Conservation (phyloP, 2,113 vertebrate genomes). For the Oreochromis aureus region DNA sequence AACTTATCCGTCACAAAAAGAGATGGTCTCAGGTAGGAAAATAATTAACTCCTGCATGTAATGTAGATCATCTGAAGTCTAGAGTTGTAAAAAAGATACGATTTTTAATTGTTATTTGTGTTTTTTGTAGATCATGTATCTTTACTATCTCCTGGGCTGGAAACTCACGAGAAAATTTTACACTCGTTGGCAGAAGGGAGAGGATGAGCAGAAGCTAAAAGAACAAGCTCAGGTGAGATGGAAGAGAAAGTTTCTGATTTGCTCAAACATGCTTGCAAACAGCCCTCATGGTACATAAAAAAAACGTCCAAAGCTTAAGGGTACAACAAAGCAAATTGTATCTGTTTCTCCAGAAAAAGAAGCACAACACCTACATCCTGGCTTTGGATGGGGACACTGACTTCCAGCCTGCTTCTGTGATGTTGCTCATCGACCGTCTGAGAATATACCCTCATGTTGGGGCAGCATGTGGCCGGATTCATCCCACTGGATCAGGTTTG, state of each 20-base stretch:
- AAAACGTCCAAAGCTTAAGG: not conserved
- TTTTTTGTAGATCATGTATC: slow-evolving; percentile 60
- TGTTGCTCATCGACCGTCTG: slow-evolving; percentile 70
- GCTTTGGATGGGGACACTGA: slow-evolving; percentile 74
- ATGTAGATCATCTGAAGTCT: not conserved
- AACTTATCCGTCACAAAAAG: slow-evolving; percentile 65
- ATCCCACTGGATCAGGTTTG: slow-evolving; percentile 73
- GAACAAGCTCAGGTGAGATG: slow-evolving; percentile 12
- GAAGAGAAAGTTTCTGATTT: not conserved
- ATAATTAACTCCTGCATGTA: too few species aligned
- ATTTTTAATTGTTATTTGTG: not conserved
- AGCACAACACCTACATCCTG: slow-evolving; percentile 68
- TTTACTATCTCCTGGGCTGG: slow-evolving; percentile 63
- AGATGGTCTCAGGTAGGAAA: slow-evolving; percentile 67
- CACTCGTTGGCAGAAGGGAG: not conserved
- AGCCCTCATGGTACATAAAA: not conserved
- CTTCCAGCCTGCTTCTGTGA: slow-evolving; percentile 68
- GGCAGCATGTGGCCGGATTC: slow-evolving; percentile 73
- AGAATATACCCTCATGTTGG: slow-evolving; percentile 67
- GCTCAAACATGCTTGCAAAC: not conserved
- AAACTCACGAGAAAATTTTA: slow-evolving; percentile 47
- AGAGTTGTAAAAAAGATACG: too few species aligned
- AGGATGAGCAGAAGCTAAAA: not conserved
- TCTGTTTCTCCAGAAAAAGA: slow-evolving; percentile 44
- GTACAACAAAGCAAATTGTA: not conserved